Percentiles rank a stretch among this genome's conserved stretches.
Conservation (phyloP, 2,888 invertebrate species). For the Merodon equestris region DNA sequence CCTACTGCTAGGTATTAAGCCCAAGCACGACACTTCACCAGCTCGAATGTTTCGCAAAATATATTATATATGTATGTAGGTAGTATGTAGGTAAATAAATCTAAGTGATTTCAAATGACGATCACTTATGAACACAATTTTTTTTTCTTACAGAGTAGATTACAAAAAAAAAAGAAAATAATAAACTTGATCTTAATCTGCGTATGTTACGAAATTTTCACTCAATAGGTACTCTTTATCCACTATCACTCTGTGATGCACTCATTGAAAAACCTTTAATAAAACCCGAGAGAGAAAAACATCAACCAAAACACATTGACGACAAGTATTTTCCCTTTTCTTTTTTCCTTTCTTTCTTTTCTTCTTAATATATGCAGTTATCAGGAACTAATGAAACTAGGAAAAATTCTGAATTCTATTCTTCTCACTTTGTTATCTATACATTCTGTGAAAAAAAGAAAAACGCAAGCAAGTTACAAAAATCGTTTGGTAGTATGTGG, state of each 20-base stretch:
- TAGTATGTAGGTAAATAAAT: no score
- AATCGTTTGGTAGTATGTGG: constrained; percentile 14
- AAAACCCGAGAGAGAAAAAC: constrained; percentile 30
- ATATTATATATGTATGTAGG: no score
- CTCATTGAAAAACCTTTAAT: constrained; percentile 7
- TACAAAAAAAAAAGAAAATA: neutral
- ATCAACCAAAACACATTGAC: constrained; percentile 9
- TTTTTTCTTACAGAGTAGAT: no score
- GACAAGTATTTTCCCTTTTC: constrained; percentile 5
- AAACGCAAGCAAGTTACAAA: constrained; percentile 22
- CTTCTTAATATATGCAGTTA: neutral
- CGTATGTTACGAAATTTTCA: constrained; percentile 49
- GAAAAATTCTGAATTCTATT: constrained; percentile 32
- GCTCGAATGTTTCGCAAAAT: no score
- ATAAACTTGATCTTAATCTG: constrained; percentile 11
- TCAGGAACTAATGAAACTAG: constrained; percentile 33
- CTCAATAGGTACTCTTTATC: constrained; percentile 30
- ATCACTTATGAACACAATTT: no score
- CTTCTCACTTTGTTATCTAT: constrained; percentile 47
- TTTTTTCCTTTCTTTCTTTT: constrained; percentile 11
- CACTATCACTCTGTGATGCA: constrained; percentile 1
- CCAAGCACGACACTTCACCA: no score
- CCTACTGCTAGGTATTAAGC: no score
- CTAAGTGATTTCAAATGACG: no score
- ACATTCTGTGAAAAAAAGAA: constrained; percentile 37